Conservation (phyloP, 2,888 invertebrate species). For the Drosophila diplacantha region DNA sequence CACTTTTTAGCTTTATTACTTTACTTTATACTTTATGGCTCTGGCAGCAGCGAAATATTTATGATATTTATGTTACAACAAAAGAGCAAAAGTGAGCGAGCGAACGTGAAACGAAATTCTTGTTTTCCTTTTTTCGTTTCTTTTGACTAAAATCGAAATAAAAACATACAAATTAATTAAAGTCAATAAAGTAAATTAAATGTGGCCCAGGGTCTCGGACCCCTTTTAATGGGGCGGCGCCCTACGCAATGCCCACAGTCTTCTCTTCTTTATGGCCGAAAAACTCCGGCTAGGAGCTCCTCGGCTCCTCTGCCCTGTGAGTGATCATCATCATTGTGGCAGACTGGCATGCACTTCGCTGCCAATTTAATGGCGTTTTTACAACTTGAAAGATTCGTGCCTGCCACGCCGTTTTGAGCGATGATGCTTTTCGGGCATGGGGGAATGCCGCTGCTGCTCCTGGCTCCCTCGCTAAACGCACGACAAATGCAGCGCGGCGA, state of each 20-base stretch:
- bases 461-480: slow-evolving; percentile 59
- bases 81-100: slow-evolving; percentile 40
- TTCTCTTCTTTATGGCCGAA: slow-evolving; percentile 39
- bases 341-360: slow-evolving; percentile 65
- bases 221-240: slow-evolving; percentile 55
- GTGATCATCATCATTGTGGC: slow-evolving; percentile 50
- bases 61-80: slow-evolving; percentile 62
- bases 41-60: slow-evolving; percentile 59
- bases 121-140: background rate
- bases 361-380: slow-evolving; percentile 77
- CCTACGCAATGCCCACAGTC: slow-evolving; percentile 52
- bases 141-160: slow-evolving; percentile 60
- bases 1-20: slow-evolving; percentile 51
- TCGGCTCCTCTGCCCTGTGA: slow-evolving; percentile 50
- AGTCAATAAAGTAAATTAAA: slow-evolving; percentile 60
- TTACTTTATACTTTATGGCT: slow-evolving; percentile 56
- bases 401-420: slow-evolving; percentile 69
- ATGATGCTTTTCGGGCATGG: slow-evolving; percentile 53
- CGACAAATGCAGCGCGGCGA: slow-evolving; percentile 74
- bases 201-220: slow-evolving; percentile 21
- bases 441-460: slow-evolving; percentile 8
- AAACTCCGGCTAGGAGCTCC: slow-evolving; percentile 18
- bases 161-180: slow-evolving; percentile 72
- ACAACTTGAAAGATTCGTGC: slow-evolving; percentile 76
- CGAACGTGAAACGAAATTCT: slow-evolving; percentile 28